Evolutionary conservation across 2,113 vertebrate genomes (phyloP).

Genomic region (Polyodon spathula): DNA sequence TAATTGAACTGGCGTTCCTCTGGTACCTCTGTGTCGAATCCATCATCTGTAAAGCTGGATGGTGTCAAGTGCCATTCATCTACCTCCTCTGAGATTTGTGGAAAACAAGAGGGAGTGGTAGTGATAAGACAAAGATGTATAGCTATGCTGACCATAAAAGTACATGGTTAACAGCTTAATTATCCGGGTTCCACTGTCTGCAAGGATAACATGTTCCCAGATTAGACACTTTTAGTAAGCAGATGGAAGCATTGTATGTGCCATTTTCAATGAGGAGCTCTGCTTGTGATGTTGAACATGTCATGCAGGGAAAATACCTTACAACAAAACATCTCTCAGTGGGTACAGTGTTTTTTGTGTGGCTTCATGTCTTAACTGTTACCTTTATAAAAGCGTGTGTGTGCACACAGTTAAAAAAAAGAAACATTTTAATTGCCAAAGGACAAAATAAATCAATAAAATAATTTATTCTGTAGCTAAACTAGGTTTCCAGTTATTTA

Average conservation of each 20-base stretch:
- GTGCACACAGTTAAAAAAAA: too few relatives aligned
- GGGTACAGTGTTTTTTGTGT: too few relatives aligned
- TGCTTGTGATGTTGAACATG: background rate
- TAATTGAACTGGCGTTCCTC: conserved; percentile 54
- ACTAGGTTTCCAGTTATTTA: too few relatives aligned
- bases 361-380: too few relatives aligned
- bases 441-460: too few relatives aligned
- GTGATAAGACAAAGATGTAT: conserved; percentile 51
- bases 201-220: conserved; percentile 44
- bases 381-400: too few relatives aligned
- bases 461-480: too few relatives aligned
- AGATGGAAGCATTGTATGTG: background rate
- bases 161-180: conserved; percentile 67
- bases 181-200: conserved; percentile 56
- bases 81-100: conserved; percentile 47
- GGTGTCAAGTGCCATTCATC: conserved; percentile 62
- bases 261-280: background rate
- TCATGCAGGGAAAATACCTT: too few relatives aligned
- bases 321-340: too few relatives aligned
- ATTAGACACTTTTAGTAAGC: background rate
- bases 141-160: conserved; percentile 56
- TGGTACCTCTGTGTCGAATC: conserved; percentile 50
- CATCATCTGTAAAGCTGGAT: conserved; percentile 46
- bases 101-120: conserved; percentile 48
- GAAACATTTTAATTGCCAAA: too few relatives aligned